Evolutionary conservation across 2,113 vertebrate genomes (phyloP).

Genomic region (Nesoenas mayeri): DNA sequence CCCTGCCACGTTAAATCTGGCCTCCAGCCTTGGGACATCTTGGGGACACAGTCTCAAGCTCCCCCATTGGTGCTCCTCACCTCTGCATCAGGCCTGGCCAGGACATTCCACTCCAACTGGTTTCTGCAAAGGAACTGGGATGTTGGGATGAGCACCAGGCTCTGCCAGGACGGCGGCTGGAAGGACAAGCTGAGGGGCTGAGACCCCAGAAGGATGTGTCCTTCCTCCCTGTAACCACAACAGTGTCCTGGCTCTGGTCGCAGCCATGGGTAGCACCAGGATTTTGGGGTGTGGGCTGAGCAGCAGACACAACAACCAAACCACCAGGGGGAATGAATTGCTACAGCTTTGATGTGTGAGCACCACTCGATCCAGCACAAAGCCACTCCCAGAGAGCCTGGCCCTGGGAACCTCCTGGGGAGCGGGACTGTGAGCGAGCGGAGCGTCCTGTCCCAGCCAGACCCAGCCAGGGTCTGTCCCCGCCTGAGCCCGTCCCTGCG

Average conservation of each 20-base stretch:
- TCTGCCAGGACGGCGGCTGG: not conserved
- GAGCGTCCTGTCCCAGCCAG: not conserved
- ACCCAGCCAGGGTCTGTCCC: not conserved
- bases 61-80: not conserved
- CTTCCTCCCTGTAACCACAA: not conserved
- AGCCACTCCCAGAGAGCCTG: not conserved
- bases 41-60: not conserved
- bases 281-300: not conserved
- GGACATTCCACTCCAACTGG: too few relatives aligned
- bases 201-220: rapidly evolving
- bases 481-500: not conserved
- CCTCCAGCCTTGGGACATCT: not conserved
- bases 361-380: not conserved
- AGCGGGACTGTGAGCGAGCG: not conserved
- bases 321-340: not conserved
- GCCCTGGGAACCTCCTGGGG: not conserved
- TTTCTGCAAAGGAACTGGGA: rapidly evolving
- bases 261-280: not conserved
- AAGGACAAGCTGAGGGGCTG: not conserved
- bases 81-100: not conserved
- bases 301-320: rapidly evolving
- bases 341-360: not conserved
- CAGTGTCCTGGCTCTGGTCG: not conserved
- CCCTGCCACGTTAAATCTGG: not conserved
- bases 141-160: not conserved